Base-by-base conservation (phyloP, 1,140 invertebrate species). In the Zophobas atratus region DNA sequence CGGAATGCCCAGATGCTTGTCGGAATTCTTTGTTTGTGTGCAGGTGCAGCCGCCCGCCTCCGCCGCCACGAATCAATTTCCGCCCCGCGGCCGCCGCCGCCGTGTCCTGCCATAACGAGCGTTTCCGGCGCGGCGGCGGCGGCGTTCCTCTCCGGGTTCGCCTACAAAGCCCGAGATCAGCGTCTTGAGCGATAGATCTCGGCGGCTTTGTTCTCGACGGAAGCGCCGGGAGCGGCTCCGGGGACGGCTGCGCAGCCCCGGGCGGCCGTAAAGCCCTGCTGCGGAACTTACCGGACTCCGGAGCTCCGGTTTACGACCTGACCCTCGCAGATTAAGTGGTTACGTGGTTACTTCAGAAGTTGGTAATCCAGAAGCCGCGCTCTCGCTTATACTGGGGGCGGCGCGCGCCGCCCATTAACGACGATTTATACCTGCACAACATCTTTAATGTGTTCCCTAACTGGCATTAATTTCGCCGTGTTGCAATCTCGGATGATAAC, bases 261-360 rank as follows among this genome's bases (percentile, higher is more conserved):
- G 77, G 75, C 75, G 70, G 63, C 77, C 77, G 79, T 82, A 82
- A 82, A 82, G 81, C 77, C 77, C 55, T 49, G 67, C 73, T 77
- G 67, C 78, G 67, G 73, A 77, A 79, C 74, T 79, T 79, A 78
- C 79, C 77, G 79, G 79, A 77, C 76, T 75, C 73, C 77, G 73
- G 73, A 76, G 74, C 70, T 76, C 76, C 76, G 79, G 80, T 85
- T 85, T 85, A 85, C 81, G 83, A 83, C 83, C 81, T 83, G 82
- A 84, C 84, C 84, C 81, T 84, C 75, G 75, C 80, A 84, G 83
- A 85, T 85, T 85, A 84, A 84, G 82, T 81, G 83, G 83, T 85
- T 84, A 82, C 82, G 84, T 82, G 83, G 82, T 84, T 82, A 80
- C 80, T 81, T 81, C 81, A 79, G 76, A 83, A 85, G 75, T 83